These are phyloP conservation scores for Lepidurus arcticus DNA, from an alignment of 1,140 invertebrate genomes.

Conservation along the genomic window DNA sequence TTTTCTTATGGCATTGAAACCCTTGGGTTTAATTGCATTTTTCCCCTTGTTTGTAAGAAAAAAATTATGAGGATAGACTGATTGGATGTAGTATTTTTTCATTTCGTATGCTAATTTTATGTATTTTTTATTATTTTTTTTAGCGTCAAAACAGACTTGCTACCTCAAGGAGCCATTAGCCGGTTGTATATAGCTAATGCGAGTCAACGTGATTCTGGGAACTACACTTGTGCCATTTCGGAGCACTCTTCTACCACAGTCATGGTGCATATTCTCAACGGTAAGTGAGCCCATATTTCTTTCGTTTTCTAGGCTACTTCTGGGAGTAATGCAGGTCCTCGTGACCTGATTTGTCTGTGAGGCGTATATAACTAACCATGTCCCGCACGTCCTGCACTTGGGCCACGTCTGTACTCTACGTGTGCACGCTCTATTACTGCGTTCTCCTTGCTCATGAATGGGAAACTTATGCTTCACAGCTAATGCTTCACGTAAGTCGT, in stretches of 20 bases:
- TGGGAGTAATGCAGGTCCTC: not conserved
- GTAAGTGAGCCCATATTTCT: constrained; percentile 47
- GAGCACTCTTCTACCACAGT: constrained; percentile 68
- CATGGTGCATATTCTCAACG: constrained; percentile 74
- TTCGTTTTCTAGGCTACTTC: not conserved
- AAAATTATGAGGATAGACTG: not conserved
- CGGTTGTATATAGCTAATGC: constrained; percentile 76
- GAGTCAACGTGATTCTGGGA: constrained; percentile 72
- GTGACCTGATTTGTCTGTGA: not conserved
- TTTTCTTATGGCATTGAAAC: too few species aligned
- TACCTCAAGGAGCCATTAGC: constrained; percentile 65
- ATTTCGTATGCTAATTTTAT: not conserved
- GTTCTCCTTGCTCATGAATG: not conserved
- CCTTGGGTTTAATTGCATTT: not conserved
- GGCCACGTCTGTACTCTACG: not conserved
- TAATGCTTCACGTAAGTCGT: not conserved
- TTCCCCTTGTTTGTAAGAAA: not conserved
- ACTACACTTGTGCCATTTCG: constrained; percentile 72
- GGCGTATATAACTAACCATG: not conserved
- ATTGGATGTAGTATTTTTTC: not conserved
- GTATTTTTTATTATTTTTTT: constrained; percentile 40
- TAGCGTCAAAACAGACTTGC: constrained; percentile 75
- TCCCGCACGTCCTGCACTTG: not conserved
- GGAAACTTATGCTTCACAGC: not conserved
- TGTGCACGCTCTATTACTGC: not conserved